phyloP scores from a whole-genome alignment of 2,888 invertebrate species.

The Aporophyla lueneburgensis region DNA sequence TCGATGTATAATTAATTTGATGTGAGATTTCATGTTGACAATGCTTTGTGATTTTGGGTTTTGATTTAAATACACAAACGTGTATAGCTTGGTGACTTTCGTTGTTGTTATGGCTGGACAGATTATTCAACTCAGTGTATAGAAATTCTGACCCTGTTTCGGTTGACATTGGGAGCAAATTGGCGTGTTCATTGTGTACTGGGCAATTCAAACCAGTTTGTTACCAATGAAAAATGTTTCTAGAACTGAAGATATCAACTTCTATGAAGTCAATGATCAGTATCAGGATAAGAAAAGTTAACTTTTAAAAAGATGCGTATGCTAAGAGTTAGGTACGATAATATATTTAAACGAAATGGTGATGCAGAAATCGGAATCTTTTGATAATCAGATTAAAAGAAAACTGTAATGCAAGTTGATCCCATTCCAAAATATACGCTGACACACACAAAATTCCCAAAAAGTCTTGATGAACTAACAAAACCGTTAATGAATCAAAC shows the following conservation, averaged over 20 bases:
- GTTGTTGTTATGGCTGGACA: neutral
- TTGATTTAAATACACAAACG: slow-evolving; percentile 25
- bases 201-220: neutral
- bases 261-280: no score
- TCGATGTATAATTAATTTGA: slow-evolving; percentile 65
- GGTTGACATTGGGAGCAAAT: neutral
- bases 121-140: neutral
- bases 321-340: neutral
- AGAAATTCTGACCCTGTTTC: neutral
- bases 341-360: neutral
- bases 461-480: slow-evolving; percentile 21
- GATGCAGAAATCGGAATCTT: neutral
- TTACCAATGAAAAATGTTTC: neutral
- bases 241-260: neutral
- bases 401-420: neutral
- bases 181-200: neutral
- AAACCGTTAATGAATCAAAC: slow-evolving; percentile 31
- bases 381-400: neutral
- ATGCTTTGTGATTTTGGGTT: slow-evolving; percentile 55
- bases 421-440: neutral
- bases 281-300: no score
- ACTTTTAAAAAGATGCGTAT: no score
- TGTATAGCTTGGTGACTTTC: slow-evolving; percentile 23
- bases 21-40: slow-evolving; percentile 68
- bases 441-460: neutral